Percentiles rank a stretch among this genome's conserved stretches.
phyloP scores from a whole-genome alignment of 1,140 invertebrate species.

The Harlomillsia oculata region DNA sequence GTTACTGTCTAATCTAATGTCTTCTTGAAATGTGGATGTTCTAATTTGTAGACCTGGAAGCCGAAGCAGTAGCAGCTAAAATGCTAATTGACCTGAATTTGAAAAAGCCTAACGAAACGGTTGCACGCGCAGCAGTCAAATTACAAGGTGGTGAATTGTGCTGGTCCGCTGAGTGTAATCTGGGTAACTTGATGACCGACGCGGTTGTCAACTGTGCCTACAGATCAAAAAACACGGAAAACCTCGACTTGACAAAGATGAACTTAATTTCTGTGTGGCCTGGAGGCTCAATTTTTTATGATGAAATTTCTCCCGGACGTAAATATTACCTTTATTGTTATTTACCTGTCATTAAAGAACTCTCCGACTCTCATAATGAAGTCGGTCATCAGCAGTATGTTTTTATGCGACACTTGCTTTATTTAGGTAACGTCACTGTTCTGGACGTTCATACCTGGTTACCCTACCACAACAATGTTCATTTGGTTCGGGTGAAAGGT shows the following conservation, averaged over 20 bases:
- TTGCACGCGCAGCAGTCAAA: background rate
- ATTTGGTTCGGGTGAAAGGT: conserved; percentile 11
- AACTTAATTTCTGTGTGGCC: conserved; percentile 13
- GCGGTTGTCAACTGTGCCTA: conserved; percentile 18
- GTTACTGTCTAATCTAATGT: no score
- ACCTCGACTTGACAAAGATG: background rate
- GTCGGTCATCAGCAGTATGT: no score
- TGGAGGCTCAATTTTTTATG: conserved; percentile 15
- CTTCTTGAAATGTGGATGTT: background rate
- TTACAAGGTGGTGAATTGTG: conserved; percentile 12
- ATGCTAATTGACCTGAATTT: no score
- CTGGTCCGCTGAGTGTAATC: conserved; percentile 20
- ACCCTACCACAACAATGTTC: conserved; percentile 16
- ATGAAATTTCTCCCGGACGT: background rate
- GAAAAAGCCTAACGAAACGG: background rate
- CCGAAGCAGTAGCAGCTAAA: background rate
- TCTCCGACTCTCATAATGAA: background rate
- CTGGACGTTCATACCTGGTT: conserved; percentile 24
- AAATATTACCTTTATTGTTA: background rate
- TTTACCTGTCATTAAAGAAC: background rate
- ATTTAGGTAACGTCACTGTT: background rate
- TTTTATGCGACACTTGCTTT: no score
- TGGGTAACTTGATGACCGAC: conserved; percentile 23
- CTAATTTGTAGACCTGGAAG: background rate
- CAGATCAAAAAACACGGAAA: background rate